These are phyloP conservation scores for Psilopogon haemacephalus DNA, from an alignment of 2,113 vertebrate genomes.

Conservation along the genomic window DNA sequence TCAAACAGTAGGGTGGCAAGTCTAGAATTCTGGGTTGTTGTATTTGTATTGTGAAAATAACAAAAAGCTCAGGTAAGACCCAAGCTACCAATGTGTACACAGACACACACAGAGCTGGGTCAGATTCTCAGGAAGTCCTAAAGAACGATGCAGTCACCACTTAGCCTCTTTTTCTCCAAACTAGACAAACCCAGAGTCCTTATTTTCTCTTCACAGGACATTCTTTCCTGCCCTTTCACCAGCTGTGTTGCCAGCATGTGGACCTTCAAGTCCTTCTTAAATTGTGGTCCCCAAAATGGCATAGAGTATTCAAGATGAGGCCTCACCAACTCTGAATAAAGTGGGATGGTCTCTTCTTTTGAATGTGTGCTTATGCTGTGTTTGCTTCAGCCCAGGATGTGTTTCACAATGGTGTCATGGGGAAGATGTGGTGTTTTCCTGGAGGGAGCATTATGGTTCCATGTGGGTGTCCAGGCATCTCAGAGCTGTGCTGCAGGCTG, in stretches of 20 bases:
- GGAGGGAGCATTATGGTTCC: neutral
- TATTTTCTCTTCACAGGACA: rapidly evolving
- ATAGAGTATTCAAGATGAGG: neutral
- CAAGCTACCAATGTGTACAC: neutral
- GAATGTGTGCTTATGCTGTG: neutral
- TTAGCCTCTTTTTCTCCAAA: neutral
- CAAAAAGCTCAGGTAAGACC: neutral
- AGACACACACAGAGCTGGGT: too few species aligned
- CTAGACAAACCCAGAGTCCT: neutral
- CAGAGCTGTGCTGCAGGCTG: neutral
- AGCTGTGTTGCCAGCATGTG: neutral
- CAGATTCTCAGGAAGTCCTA: neutral
- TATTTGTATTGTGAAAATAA: neutral
- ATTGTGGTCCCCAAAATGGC: neutral
- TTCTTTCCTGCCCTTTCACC: neutral
- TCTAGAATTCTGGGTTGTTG: neutral
- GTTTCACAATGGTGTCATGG: rapidly evolving
- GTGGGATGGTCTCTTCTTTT: neutral
- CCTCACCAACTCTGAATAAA: neutral
- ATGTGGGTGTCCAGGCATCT: neutral
- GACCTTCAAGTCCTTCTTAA: neutral
- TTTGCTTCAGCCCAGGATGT: neutral
- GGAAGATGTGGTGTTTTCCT: neutral
- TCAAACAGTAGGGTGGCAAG: neutral
- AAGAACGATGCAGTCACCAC: neutral